Conservation (phyloP, 2,888 invertebrate species). For the Drosophila koepferae region DNA sequence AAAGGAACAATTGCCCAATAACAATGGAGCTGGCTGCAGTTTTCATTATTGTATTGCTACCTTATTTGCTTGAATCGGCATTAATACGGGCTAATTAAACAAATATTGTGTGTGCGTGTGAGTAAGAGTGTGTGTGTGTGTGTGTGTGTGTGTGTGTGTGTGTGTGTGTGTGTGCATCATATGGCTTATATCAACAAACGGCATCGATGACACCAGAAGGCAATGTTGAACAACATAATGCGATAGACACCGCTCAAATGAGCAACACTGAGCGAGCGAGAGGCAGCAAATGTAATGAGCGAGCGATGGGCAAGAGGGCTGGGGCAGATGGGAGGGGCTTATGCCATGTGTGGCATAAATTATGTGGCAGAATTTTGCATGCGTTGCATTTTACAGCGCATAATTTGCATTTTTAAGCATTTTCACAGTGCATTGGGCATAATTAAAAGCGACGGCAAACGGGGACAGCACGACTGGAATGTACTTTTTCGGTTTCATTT, state of each 20-base stretch:
- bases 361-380: conserved; percentile 67
- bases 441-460: conserved; percentile 62
- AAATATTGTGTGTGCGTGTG: conserved; percentile 50
- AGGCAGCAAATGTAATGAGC: conserved; percentile 9
- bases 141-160: conserved; percentile 15
- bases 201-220: conserved; percentile 56
- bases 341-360: conserved; percentile 63
- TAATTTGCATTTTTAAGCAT: conserved; percentile 79
- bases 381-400: conserved; percentile 73
- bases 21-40: conserved; percentile 55
- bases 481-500: conserved; percentile 8
- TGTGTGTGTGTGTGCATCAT: conserved; percentile 49
- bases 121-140: background rate
- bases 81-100: conserved; percentile 79
- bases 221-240: conserved; percentile 72
- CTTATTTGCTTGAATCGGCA: conserved; percentile 71
- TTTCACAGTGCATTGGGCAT: conserved; percentile 74
- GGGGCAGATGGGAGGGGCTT: background rate
- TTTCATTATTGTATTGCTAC: conserved; percentile 54
- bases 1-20: conserved; percentile 41
- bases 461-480: conserved; percentile 17
- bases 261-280: conserved; percentile 24
- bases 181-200: conserved; percentile 59
- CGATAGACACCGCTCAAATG: conserved; percentile 41
- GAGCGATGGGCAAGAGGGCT: background rate